Percentiles rank a stretch among this genome's conserved stretches.
These are phyloP conservation scores for Nasonia longicornis DNA, from an alignment of 1,140 invertebrate species.

Conservation along the genomic window DNA sequence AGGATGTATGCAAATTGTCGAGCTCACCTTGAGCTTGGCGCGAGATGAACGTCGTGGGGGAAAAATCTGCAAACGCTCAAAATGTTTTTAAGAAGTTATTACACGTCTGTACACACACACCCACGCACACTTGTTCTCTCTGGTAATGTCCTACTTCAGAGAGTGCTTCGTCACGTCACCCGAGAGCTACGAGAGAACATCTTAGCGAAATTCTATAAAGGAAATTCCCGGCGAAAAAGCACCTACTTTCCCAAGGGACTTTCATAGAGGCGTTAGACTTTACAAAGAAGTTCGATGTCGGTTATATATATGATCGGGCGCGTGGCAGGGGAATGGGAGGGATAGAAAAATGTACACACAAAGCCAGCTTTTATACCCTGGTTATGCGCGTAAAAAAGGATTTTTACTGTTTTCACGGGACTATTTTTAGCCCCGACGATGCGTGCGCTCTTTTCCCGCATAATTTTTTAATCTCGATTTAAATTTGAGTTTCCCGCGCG, in stretches of 20 bases:
- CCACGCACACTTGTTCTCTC: neutral
- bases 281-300: neutral
- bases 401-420: no score
- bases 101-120: neutral
- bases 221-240: slow-evolving; percentile 20
- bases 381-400: no score
- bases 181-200: slow-evolving; percentile 3
- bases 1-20: no score
- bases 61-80: neutral
- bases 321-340: no score
- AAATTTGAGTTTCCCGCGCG: no score
- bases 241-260: slow-evolving; percentile 6
- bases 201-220: slow-evolving; percentile 31
- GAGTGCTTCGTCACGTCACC: neutral
- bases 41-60: neutral
- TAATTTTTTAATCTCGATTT: no score
- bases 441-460: no score
- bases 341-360: no score
- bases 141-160: neutral
- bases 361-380: no score
- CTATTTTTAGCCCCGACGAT: no score
- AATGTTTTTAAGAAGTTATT: neutral
- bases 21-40: no score
- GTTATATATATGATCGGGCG: neutral
- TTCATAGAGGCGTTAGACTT: neutral